Evolutionary conservation across 2,888 invertebrate species (phyloP).

Genomic region (Trisateles emortualis): DNA sequence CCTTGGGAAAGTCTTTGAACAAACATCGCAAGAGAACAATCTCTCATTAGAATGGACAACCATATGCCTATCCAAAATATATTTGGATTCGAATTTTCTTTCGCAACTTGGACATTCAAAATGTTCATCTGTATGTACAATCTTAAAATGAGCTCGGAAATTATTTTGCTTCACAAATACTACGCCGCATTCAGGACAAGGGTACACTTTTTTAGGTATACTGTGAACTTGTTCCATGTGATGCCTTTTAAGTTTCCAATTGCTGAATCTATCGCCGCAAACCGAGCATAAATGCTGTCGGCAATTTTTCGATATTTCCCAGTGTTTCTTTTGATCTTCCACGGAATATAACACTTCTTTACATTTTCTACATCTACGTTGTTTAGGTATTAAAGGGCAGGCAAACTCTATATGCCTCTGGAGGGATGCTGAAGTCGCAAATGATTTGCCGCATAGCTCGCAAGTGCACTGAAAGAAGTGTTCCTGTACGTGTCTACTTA

Average conservation of each 20-base stretch:
- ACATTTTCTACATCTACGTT: slow-evolving; percentile 65
- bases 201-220: slow-evolving; percentile 56
- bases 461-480: slow-evolving; percentile 70
- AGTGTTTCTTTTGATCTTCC: slow-evolving; percentile 57
- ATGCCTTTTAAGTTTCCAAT: slow-evolving; percentile 53
- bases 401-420: slow-evolving; percentile 53
- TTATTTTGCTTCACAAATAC: slow-evolving; percentile 56
- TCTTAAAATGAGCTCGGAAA: slow-evolving; percentile 63
- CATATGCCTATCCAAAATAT: slow-evolving; percentile 76
- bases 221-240: slow-evolving; percentile 64
- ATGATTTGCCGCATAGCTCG: slow-evolving; percentile 70
- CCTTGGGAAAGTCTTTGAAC: slow-evolving; percentile 72
- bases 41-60: slow-evolving; percentile 80
- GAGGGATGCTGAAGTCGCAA: slow-evolving; percentile 57
- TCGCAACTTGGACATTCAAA: slow-evolving; percentile 64
- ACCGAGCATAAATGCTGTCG: slow-evolving; percentile 62
- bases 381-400: slow-evolving; percentile 44
- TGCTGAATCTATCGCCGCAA: slow-evolving; percentile 64
- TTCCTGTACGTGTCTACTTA: slow-evolving; percentile 66
- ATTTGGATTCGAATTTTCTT: slow-evolving; percentile 73
- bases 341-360: slow-evolving; percentile 54
- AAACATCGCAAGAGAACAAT: slow-evolving; percentile 76
- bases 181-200: slow-evolving; percentile 63
- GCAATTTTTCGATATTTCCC: slow-evolving; percentile 55
- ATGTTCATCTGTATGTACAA: slow-evolving; percentile 62